These are phyloP conservation scores for Margaritifera margaritifera DNA, from an alignment of 2,888 invertebrate genomes.

Conservation along the genomic window DNA sequence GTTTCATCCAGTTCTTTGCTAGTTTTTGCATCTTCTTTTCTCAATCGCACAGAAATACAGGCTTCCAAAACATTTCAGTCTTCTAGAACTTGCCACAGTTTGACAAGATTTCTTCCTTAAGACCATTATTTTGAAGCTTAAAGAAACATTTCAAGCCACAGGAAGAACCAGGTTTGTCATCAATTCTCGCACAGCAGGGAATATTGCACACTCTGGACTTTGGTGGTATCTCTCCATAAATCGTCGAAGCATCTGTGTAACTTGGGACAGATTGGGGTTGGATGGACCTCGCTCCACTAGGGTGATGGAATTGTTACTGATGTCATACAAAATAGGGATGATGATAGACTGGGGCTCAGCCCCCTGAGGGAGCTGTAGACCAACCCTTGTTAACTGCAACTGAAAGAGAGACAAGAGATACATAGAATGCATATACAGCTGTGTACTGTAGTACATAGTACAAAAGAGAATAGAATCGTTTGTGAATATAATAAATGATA, in stretches of 20 bases:
- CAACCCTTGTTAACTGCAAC: slow-evolving; percentile 84
- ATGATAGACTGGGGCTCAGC: slow-evolving; percentile 84
- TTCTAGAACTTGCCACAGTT: too few species aligned
- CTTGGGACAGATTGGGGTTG: slow-evolving; percentile 39
- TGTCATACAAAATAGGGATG: slow-evolving; percentile 92
- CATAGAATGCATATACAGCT: not conserved
- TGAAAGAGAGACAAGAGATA: slow-evolving; percentile 66
- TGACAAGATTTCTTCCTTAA: too few species aligned
- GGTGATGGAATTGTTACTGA: slow-evolving; percentile 84
- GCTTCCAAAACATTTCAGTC: too few species aligned
- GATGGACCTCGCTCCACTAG: slow-evolving; percentile 34
- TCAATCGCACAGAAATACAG: too few species aligned
- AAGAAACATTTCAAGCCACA: slow-evolving; percentile 68
- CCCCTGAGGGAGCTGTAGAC: slow-evolving; percentile 73
- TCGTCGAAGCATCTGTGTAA: slow-evolving; percentile 75
- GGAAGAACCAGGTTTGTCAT: slow-evolving; percentile 88
- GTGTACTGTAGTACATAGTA: too few species aligned
- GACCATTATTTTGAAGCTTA: too few species aligned
- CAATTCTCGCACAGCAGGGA: slow-evolving; percentile 91
- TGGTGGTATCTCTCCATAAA: slow-evolving; percentile 69
- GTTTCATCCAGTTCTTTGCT: too few species aligned
- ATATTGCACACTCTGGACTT: slow-evolving; percentile 86
- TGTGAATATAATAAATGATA: too few species aligned
- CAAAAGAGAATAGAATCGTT: too few species aligned
- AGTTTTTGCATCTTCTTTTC: too few species aligned